Conservation (phyloP, 2,888 invertebrate species). For the Steinernema hermaphroditum region DNA sequence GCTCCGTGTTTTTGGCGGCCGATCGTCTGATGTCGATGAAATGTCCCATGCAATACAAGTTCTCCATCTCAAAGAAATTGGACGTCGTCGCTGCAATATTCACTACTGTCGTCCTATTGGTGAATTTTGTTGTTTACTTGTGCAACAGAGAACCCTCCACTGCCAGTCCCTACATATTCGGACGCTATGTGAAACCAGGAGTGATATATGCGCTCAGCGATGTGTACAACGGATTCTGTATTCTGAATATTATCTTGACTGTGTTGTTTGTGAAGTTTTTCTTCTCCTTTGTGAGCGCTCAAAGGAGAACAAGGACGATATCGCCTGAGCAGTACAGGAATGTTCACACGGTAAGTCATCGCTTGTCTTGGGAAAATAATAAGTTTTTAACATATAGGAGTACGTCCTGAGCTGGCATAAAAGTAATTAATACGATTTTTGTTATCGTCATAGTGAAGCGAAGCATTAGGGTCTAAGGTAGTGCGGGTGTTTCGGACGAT, state of each 20-base stretch:
- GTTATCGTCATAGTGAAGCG: too few species aligned
- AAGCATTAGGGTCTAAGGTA: too few species aligned
- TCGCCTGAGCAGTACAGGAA: slow-evolving; percentile 1
- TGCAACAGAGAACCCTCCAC: background rate
- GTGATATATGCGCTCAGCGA: background rate
- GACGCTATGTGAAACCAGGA: background rate
- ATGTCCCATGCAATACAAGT: too few species aligned
- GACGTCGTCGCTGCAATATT: too few species aligned
- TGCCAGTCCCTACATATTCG: background rate
- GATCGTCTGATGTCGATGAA: too few species aligned
- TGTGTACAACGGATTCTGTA: background rate
- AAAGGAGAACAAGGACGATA: background rate
- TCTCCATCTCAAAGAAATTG: too few species aligned
- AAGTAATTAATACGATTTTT: too few species aligned
- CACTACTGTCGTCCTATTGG: background rate
- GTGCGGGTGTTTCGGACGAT: too few species aligned
- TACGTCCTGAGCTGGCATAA: too few species aligned
- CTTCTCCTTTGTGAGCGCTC: background rate
- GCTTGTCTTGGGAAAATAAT: too few species aligned
- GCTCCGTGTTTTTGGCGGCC: too few species aligned
- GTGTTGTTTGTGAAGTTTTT: background rate
- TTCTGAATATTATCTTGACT: background rate
- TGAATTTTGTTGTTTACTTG: background rate
- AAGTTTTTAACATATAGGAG: too few species aligned
- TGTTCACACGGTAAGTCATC: background rate